phyloP scores from a whole-genome alignment of 2,797 vertebrate species.

The Trachops cirrhosus region DNA sequence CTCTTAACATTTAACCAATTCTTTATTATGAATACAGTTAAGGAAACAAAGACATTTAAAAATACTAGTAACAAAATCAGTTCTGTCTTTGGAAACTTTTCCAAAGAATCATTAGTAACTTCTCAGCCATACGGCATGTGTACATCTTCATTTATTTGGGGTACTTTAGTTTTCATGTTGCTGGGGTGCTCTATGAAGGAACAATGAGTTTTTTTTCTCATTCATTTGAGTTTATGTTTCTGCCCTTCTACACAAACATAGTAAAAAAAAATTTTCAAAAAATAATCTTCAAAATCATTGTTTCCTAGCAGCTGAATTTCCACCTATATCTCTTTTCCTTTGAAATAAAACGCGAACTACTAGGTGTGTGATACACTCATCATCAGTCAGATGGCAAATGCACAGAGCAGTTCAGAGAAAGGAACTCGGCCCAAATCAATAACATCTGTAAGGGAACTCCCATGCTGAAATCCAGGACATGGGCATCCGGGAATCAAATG shows the following conservation, averaged over 20 bases:
- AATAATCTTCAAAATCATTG: not conserved
- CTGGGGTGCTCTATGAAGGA: not conserved
- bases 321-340: conserved; percentile 16
- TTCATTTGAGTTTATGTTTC: not conserved
- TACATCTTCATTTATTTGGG: not conserved
- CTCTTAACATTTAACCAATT: not conserved
- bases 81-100: not conserved
- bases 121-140: not conserved
- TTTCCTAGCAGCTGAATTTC: conserved; percentile 12
- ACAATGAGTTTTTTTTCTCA: not conserved
- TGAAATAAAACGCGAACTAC: conserved; percentile 20
- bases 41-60: not conserved
- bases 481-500: not conserved
- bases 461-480: not conserved
- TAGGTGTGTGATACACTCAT: conserved; percentile 12
- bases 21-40: not conserved
- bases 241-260: not conserved
- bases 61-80: not conserved
- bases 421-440: conserved; percentile 48
- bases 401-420: not conserved
- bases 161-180: not conserved
- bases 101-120: not conserved
- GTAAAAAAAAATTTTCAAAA: conserved; percentile 1
- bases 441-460: conserved; percentile 51
- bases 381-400: conserved; percentile 39